Conservation (phyloP, 2,888 invertebrate species). For the Theristus sp. region DNA sequence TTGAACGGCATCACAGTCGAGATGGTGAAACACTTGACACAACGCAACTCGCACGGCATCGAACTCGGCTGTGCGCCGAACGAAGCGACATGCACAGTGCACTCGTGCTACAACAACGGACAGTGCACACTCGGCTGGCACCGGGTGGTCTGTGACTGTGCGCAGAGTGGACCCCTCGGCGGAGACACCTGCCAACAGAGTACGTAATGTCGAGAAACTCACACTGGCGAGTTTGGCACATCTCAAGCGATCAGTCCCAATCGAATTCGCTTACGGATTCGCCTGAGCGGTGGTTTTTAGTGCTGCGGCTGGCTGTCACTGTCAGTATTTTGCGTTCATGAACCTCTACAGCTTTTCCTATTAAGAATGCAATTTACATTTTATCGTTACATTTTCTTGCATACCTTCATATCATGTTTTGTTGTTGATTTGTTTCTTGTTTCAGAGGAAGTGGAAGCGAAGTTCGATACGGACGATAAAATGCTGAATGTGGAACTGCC, state of each 20-base stretch:
- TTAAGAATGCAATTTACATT: too few relatives aligned
- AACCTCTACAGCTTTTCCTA: too few relatives aligned
- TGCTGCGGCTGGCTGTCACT: too few relatives aligned
- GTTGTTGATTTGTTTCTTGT: background rate
- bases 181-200: constrained; percentile 34
- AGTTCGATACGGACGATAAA: constrained; percentile 46
- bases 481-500: constrained; percentile 53
- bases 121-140: constrained; percentile 85
- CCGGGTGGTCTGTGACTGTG: constrained; percentile 76
- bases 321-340: too few relatives aligned
- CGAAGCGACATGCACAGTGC: constrained; percentile 39
- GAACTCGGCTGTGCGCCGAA: constrained; percentile 63
- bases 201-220: too few relatives aligned
- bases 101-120: constrained; percentile 74
- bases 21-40: constrained; percentile 64
- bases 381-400: too few relatives aligned
- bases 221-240: too few relatives aligned
- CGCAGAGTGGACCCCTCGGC: constrained; percentile 65
- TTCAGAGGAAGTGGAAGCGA: background rate
- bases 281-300: too few relatives aligned
- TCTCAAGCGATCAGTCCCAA: too few relatives aligned
- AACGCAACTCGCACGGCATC: constrained; percentile 74
- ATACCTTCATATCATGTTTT: too few relatives aligned
- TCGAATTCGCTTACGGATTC: too few relatives aligned
- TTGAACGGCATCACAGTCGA: constrained; percentile 71